Evolutionary conservation across 2,888 invertebrate genomes (phyloP).

Genomic region (Drosophila falleni): DNA sequence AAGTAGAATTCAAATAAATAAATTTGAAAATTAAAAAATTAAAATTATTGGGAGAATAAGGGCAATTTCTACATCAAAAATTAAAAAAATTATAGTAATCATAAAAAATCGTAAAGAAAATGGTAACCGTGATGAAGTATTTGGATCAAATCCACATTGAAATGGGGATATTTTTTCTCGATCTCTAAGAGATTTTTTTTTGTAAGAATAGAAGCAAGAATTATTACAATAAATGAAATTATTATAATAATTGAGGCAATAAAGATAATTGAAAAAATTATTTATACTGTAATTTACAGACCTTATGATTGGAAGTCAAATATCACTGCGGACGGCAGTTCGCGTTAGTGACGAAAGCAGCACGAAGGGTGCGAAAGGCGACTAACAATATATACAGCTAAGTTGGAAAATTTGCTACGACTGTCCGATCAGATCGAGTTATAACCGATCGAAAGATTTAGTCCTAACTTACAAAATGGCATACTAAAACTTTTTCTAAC

Average conservation of each 20-base stretch:
- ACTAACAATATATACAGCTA: too few relatives aligned
- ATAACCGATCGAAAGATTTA: too few relatives aligned
- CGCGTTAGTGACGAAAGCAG: too few relatives aligned
- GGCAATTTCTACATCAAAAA: slow-evolving; percentile 91
- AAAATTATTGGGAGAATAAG: slow-evolving; percentile 88
- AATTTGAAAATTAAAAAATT: slow-evolving; percentile 81
- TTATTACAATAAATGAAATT: slow-evolving; percentile 86
- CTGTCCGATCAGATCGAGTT: too few relatives aligned
- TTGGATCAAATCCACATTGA: slow-evolving; percentile 88
- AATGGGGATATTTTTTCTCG: slow-evolving; percentile 90
- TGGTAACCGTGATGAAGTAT: slow-evolving; percentile 86
- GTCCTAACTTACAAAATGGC: too few relatives aligned
- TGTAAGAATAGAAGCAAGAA: slow-evolving; percentile 86
- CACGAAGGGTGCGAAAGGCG: too few relatives aligned
- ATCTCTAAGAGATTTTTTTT: too few relatives aligned
- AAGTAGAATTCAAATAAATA: slow-evolving; percentile 74
- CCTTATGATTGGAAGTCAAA: too few relatives aligned
- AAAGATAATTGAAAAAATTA: slow-evolving; percentile 84
- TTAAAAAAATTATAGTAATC: slow-evolving; percentile 89
- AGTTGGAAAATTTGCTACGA: too few relatives aligned
- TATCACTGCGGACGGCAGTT: too few relatives aligned
- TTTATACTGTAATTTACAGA: too few relatives aligned
- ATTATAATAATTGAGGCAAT: slow-evolving; percentile 83
- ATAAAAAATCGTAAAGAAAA: slow-evolving; percentile 89
- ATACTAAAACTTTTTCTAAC: too few relatives aligned